Evolutionary conservation across 1,140 invertebrate species (phyloP).

Genomic region (Zaprionus ghesquierei): DNA sequence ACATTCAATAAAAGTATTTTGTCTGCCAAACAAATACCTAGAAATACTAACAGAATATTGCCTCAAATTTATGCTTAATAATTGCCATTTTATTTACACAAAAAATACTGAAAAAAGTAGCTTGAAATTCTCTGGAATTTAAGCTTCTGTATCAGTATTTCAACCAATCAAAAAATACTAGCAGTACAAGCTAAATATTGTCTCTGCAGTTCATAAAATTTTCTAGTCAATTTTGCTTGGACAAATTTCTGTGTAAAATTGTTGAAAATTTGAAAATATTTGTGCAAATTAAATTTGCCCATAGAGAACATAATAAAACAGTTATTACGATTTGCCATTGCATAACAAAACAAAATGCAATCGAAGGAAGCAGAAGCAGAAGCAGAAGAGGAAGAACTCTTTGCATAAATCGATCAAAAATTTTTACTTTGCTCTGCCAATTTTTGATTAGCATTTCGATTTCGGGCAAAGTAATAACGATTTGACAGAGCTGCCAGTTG

Average conservation of each 20-base stretch:
- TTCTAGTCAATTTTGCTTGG: background rate
- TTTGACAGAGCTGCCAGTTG: slow-evolving; percentile 29
- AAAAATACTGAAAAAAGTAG: too few species aligned
- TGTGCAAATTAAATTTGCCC: background rate
- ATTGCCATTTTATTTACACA: too few species aligned
- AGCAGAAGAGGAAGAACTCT: background rate
- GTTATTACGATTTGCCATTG: background rate
- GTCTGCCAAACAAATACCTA: too few species aligned
- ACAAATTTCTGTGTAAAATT: background rate
- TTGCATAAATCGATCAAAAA: slow-evolving; percentile 47
- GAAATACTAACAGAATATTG: too few species aligned
- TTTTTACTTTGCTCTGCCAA: slow-evolving; percentile 11
- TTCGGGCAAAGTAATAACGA: slow-evolving; percentile 47
- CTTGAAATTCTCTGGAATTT: too few species aligned
- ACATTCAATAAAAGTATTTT: too few species aligned
- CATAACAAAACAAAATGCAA: background rate
- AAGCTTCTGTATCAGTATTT: too few species aligned
- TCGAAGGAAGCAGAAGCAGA: background rate
- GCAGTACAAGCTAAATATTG: too few species aligned
- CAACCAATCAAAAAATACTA: too few species aligned
- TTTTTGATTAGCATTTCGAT: slow-evolving; percentile 58
- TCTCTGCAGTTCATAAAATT: too few species aligned
- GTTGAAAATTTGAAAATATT: background rate
- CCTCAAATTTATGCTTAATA: too few species aligned
- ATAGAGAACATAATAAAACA: background rate